Percentiles rank a stretch among this genome's conserved stretches.
These are phyloP conservation scores for Meteorus sp. DNA, from an alignment of 1,140 invertebrate genomes.

Conservation along the genomic window DNA sequence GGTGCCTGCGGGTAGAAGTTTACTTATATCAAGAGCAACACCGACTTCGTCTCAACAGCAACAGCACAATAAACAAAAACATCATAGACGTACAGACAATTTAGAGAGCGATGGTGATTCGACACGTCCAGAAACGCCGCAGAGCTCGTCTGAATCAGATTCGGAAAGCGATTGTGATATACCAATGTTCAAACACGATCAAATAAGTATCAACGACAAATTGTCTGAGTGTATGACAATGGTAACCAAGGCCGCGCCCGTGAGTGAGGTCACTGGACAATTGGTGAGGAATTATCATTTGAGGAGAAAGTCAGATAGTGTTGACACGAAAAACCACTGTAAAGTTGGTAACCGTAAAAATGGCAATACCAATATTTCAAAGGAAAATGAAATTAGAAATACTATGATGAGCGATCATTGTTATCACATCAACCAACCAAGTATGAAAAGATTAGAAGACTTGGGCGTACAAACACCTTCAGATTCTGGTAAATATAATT, in stretches of 20 bases:
- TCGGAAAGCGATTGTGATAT: constrained; percentile 35
- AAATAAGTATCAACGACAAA: constrained; percentile 45
- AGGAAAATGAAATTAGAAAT: constrained; percentile 40
- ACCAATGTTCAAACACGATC: constrained; percentile 48
- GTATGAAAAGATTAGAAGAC: constrained; percentile 60
- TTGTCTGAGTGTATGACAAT: constrained; percentile 41
- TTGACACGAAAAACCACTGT: no score
- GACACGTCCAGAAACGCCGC: constrained; percentile 54
- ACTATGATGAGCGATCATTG: constrained; percentile 69
- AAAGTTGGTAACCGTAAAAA: constrained; percentile 17
- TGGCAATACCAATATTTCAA: constrained; percentile 25
- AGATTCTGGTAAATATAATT: constrained; percentile 75
- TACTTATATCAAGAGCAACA: constrained; percentile 41
- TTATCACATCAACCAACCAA: constrained; percentile 66
- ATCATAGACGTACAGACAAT: constrained; percentile 27
- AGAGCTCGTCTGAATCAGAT: constrained; percentile 40
- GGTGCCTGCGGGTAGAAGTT: constrained; percentile 44
- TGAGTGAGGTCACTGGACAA: constrained; percentile 47
- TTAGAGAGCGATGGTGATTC: constrained; percentile 47
- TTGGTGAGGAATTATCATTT: constrained; percentile 32
- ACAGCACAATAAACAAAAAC: constrained; percentile 16
- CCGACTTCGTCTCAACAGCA: constrained; percentile 26
- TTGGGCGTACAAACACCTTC: constrained; percentile 80
- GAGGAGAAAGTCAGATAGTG: constrained; percentile 42
- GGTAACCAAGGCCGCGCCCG: constrained; percentile 37